A percentile compares a stretch with the other conserved stretches of the same genome.
Evolutionary conservation across 2,888 invertebrate species (phyloP).

Genomic region (Clostera curtula): DNA sequence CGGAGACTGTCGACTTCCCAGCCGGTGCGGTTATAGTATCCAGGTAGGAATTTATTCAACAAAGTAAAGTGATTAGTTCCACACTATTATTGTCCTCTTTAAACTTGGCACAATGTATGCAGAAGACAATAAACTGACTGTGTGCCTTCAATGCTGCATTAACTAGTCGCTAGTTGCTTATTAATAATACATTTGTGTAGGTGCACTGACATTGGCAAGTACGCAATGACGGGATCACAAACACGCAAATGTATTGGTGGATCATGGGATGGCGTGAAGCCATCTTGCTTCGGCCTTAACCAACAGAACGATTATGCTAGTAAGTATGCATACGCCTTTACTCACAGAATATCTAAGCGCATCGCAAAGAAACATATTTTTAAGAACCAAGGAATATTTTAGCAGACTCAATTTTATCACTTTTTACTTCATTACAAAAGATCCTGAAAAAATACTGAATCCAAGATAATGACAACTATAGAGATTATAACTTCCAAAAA

Average conservation of each 20-base stretch:
- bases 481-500: no score
- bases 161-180: no score
- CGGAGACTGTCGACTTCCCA: constrained; percentile 85
- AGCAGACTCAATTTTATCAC: neutral
- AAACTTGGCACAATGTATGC: no score
- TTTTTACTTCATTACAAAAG: neutral
- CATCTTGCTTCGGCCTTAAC: constrained; percentile 86
- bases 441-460: no score
- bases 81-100: neutral
- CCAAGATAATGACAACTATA: no score
- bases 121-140: no score
- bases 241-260: constrained; percentile 83
- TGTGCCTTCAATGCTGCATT: no score
- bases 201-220: constrained; percentile 91
- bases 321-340: constrained; percentile 56
- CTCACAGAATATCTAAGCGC: neutral
- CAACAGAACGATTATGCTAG: constrained; percentile 91
- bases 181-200: no score
- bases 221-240: constrained; percentile 84
- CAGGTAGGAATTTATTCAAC: constrained; percentile 52
- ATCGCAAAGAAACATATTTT: neutral
- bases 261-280: constrained; percentile 86
- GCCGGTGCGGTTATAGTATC: constrained; percentile 81
- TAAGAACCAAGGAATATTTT: constrained; percentile 1
- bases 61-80: neutral